phyloP scores from a whole-genome alignment of 2,888 invertebrate genomes.

The Calameuta filiformis region DNA sequence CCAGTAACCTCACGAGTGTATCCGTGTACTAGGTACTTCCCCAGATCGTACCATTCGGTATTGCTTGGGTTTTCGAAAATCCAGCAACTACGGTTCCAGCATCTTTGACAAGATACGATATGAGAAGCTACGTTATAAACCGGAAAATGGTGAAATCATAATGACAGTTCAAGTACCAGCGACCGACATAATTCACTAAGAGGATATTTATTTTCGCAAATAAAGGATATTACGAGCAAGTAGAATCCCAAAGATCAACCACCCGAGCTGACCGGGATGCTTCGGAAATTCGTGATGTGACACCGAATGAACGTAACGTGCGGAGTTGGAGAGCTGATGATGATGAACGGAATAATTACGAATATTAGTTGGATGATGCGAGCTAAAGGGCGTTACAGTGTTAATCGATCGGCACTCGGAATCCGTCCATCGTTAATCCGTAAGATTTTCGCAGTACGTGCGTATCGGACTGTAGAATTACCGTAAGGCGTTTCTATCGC shows the following conservation, averaged over 20 bases:
- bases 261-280: not conserved
- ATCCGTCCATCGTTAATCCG: not conserved
- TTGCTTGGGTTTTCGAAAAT: not conserved
- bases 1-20: not conserved
- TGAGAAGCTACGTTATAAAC: slow-evolving; percentile 23
- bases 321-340: slow-evolving; percentile 1
- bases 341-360: not conserved
- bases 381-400: not conserved
- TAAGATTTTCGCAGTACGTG: not conserved
- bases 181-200: not conserved
- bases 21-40: not conserved
- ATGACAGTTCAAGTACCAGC: not conserved
- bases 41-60: not conserved
- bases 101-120: slow-evolving; percentile 8
- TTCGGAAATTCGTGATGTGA: not conserved
- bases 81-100: not conserved
- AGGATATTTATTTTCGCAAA: not conserved
- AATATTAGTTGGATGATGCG: not conserved
- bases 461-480: not conserved
- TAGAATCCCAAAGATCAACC: not conserved
- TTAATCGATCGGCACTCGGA: not conserved
- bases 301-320: not conserved
- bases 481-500: not conserved
- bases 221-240: not conserved
- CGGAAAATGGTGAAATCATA: slow-evolving; percentile 9